Evolutionary conservation across 2,888 invertebrate species (phyloP), one percentile per base, ranked within the genome.

Genomic region (Pheosia tremula): DNA sequence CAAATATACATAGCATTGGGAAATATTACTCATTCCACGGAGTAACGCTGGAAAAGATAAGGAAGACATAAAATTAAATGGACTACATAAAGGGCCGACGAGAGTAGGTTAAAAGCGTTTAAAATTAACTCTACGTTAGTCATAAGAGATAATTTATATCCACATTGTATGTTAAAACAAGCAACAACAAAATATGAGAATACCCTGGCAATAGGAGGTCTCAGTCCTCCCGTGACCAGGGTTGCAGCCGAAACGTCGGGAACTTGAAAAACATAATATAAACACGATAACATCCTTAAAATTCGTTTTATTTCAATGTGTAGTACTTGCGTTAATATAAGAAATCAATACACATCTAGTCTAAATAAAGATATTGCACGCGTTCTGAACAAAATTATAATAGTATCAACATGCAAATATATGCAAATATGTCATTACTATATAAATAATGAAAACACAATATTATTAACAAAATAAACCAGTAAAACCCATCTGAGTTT

Each of bases 361-460:
- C 56, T 71, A 74, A 59, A 50, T 43, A 8, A 43, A 43, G 43
- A 43, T 62, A 63, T 41, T 58, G 61, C 57, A 68, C 60, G 63
- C 59, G 57, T 24, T 62, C 60, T 56, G 62, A 71, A 62, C 54
- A 39, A 61, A 43, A 43, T 56, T 61, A 60, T 63, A 60, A 56
- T 45, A 66, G 54, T 66, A 64, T 62, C 65, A 37, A 45, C 45
- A 69, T 67, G 62, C 53, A 59, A 66, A 66, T 66, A 0, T 65
- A 75, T 75, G 64, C 65, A 61, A 63, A 72, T 74, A 45, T 13
- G 36, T 53, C 52, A 43, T 10, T 47, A 57, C 50, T 63, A 60
- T 67, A 52, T 60, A 52, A 38, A 63, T 38, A 75, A 64, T 58
- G 67, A 64, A 64, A 61, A 62, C 57, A 24, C 24, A 24, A 24